phyloP scores from a whole-genome alignment of 2,113 vertebrate species.

The Odocoileus hemionus region DNA sequence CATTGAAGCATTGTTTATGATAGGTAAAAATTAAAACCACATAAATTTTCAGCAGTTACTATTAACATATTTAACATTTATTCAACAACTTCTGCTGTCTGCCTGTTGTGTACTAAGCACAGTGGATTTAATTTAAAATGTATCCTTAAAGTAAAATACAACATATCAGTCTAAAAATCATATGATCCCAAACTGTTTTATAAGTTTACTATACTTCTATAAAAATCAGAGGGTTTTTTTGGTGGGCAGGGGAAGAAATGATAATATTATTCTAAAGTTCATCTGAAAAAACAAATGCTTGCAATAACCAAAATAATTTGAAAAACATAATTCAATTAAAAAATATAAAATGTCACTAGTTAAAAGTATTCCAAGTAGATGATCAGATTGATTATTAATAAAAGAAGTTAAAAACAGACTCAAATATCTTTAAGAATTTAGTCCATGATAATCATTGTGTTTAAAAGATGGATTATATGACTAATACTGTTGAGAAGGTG shows the following conservation, averaged over 20 bases:
- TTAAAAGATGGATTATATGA: conserved; percentile 1
- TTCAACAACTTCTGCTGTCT: neutral
- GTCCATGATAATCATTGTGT: neutral
- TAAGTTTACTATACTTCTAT: neutral
- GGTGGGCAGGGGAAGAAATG: neutral
- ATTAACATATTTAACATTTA: conserved; percentile 10
- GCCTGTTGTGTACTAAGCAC: neutral
- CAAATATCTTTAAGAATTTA: conserved; percentile 9
- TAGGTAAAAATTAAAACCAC: neutral
- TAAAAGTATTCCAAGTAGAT: neutral
- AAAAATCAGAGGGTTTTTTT: neutral
- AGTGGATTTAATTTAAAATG: conserved; percentile 12
- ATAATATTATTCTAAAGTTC: neutral
- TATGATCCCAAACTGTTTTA: neutral
- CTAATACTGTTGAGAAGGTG: neutral
- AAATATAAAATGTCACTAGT: neutral
- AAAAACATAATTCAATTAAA: neutral
- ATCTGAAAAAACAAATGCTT: conserved; percentile 21
- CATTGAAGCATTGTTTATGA: neutral
- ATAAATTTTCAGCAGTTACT: neutral
- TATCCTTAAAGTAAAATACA: conserved; percentile 7
- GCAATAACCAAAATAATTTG: neutral
- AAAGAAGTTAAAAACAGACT: conserved; percentile 7
- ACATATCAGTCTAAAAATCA: neutral
- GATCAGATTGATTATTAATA: neutral